Percentiles rank a stretch among this genome's conserved stretches.
These are phyloP conservation scores for Yponomeuta evonymella DNA, from an alignment of 2,888 invertebrate species.

Conservation along the genomic window DNA sequence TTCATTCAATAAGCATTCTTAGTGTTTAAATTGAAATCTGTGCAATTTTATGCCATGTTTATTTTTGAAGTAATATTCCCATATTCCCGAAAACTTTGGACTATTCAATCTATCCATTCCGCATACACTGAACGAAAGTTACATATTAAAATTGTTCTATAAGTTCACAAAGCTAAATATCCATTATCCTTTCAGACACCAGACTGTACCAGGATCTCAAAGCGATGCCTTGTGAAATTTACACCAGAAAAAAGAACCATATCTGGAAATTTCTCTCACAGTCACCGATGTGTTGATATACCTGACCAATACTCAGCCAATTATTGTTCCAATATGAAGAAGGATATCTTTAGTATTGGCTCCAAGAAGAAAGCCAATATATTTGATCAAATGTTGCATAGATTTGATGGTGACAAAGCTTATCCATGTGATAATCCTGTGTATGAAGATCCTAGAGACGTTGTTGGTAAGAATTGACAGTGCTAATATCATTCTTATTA, in stretches of 20 bases:
- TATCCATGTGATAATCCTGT: constrained; percentile 43
- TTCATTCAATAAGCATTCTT: too few species aligned
- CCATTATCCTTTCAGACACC: neutral
- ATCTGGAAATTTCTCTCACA: constrained; percentile 52
- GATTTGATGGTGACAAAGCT: constrained; percentile 24
- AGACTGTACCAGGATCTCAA: constrained; percentile 29
- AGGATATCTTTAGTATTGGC: constrained; percentile 53
- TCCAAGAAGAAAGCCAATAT: constrained; percentile 46
- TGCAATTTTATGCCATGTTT: too few species aligned
- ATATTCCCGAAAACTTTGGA: too few species aligned
- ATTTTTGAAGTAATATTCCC: too few species aligned
- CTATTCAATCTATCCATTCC: too few species aligned
- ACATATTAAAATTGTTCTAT: too few species aligned
- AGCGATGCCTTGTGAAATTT: constrained; percentile 27
- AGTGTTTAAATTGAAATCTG: too few species aligned
- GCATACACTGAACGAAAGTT: too few species aligned
- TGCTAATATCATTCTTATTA: neutral
- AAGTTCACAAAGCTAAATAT: neutral
- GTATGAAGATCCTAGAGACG: constrained; percentile 66
- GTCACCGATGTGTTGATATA: constrained; percentile 37
- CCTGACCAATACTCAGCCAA: constrained; percentile 35
- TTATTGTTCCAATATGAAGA: constrained; percentile 47
- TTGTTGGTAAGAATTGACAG: constrained; percentile 43
- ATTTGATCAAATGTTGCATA: constrained; percentile 28
- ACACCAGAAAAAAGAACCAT: constrained; percentile 45